Conservation (phyloP, 2,113 vertebrate genomes). For the Vimba vimba region DNA sequence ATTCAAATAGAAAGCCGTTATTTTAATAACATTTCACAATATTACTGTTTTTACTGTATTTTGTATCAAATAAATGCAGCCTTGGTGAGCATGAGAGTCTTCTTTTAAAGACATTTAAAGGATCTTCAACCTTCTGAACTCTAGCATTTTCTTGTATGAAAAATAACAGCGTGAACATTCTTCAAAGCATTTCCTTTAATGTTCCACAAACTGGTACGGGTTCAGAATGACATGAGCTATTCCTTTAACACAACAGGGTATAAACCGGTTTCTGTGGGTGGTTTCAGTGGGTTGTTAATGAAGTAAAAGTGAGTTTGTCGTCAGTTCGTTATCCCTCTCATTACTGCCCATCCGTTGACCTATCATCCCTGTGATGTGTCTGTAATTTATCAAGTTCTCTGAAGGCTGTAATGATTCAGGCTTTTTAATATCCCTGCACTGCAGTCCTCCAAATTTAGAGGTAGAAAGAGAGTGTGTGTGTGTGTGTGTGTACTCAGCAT, state of each 20-base stretch:
- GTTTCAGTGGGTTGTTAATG: not conserved
- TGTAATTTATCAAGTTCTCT: constrained; percentile 17
- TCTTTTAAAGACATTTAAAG: too few species aligned
- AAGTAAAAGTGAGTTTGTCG: not conserved
- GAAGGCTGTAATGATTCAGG: constrained; percentile 34
- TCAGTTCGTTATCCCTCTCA: constrained; percentile 21
- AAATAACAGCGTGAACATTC: not conserved
- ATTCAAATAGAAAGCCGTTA: too few species aligned
- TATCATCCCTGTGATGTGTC: constrained; percentile 9
- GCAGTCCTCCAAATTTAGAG: constrained; percentile 38
- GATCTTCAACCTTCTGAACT: not conserved
- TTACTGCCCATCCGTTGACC: constrained; percentile 9
- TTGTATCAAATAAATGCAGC: too few species aligned
- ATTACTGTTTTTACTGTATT: too few species aligned
- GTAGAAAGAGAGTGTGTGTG: not conserved
- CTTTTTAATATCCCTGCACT: constrained; percentile 41
- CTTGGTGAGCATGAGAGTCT: too few species aligned
- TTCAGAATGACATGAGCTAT: not conserved
- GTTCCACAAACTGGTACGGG: not conserved
- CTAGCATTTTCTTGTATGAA: not conserved
- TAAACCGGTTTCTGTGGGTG: not conserved
- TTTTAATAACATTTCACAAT: too few species aligned
- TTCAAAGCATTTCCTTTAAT: not conserved
- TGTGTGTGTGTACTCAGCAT: constrained; percentile 37
- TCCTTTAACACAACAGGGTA: not conserved